phyloP scores from a whole-genome alignment of 2,888 invertebrate species.

The Lordiphosa andalusiaca region DNA sequence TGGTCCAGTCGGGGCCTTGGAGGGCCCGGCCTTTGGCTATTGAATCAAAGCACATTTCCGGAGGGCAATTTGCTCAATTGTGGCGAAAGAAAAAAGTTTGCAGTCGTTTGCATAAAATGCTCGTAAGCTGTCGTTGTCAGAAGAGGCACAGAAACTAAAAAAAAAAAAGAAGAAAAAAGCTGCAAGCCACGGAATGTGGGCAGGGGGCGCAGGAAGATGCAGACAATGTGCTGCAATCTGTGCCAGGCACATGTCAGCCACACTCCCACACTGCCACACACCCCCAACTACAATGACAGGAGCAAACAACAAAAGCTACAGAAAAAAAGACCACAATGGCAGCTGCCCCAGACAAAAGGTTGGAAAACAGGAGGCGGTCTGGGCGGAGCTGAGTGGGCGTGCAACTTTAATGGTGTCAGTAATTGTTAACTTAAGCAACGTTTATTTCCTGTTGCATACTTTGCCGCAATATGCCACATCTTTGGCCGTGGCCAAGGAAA shows the following conservation, averaged over 20 bases:
- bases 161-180: too few species aligned
- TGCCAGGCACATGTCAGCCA: slow-evolving; percentile 65
- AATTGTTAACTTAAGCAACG: slow-evolving; percentile 75
- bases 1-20: background rate
- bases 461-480: slow-evolving; percentile 50
- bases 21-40: slow-evolving; percentile 41
- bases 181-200: slow-evolving; percentile 29
- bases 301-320: slow-evolving; percentile 30
- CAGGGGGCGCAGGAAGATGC: slow-evolving; percentile 18
- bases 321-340: slow-evolving; percentile 25
- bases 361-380: slow-evolving; percentile 6
- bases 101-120: slow-evolving; percentile 46
- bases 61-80: slow-evolving; percentile 63
- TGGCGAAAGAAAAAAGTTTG: slow-evolving; percentile 38
- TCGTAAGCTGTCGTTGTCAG: slow-evolving; percentile 28
- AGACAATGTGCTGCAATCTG: slow-evolving; percentile 64
- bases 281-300: slow-evolving; percentile 23
- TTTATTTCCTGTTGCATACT: slow-evolving; percentile 72
- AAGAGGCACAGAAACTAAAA: background rate
- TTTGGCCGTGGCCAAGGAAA: slow-evolving; percentile 63
- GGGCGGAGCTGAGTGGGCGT: slow-evolving; percentile 26
- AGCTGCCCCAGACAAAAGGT: slow-evolving; percentile 45
- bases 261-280: slow-evolving; percentile 14
- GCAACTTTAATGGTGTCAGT: slow-evolving; percentile 76
- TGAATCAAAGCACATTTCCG: slow-evolving; percentile 61